phyloP scores from a whole-genome alignment of 2,888 invertebrate genomes.

The Heliconius charithonia region DNA sequence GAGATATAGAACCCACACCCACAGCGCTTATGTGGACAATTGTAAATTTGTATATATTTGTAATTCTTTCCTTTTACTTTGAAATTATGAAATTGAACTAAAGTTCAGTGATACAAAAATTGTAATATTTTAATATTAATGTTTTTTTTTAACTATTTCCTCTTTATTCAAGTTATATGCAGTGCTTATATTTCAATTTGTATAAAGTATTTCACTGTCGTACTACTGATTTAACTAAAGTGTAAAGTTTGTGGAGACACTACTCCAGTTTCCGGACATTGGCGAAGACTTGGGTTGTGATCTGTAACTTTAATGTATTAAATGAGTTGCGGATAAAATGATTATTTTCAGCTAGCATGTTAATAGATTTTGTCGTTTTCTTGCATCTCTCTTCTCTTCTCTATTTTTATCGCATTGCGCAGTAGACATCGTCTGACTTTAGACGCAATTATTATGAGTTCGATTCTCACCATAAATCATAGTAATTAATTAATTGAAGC shows the following conservation, averaged over 20 bases:
- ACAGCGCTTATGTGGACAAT: too few relatives aligned
- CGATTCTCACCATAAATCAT: too few relatives aligned
- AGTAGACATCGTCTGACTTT: neutral
- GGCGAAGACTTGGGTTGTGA: neutral
- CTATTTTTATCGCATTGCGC: neutral
- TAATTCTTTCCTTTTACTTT: too few relatives aligned
- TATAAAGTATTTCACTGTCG: neutral
- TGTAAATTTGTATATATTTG: too few relatives aligned
- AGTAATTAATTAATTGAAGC: too few relatives aligned
- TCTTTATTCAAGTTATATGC: neutral
- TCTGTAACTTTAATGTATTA: neutral
- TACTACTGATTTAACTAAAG: neutral
- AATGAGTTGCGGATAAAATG: neutral
- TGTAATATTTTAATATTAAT: too few relatives aligned
- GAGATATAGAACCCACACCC: too few relatives aligned
- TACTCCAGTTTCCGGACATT: neutral
- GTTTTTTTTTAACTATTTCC: neutral
- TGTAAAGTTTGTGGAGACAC: constrained; percentile 2
- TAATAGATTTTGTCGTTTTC: neutral
- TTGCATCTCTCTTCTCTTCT: neutral
- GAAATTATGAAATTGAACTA: too few relatives aligned
- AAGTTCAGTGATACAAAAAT: too few relatives aligned
- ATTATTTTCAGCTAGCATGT: neutral
- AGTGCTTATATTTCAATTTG: neutral
- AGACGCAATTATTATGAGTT: too few relatives aligned